Percentiles rank a stretch among this genome's conserved stretches.
Conservation (phyloP, 2,113 vertebrate genomes). For the Upupa epops region DNA sequence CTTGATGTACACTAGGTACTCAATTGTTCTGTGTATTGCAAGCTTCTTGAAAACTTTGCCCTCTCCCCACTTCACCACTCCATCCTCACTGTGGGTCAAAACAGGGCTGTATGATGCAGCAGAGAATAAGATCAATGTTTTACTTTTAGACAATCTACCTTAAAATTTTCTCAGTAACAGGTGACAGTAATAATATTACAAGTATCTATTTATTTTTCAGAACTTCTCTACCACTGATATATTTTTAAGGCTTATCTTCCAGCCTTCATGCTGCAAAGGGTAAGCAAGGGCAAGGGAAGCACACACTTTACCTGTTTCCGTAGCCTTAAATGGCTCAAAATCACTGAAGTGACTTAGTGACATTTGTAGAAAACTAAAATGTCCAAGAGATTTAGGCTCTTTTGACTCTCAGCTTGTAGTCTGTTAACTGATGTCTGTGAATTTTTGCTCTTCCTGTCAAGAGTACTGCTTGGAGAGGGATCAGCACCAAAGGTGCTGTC, state of each 20-base stretch:
- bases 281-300: neutral
- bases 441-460: neutral
- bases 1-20: neutral
- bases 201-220: neutral
- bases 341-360: neutral
- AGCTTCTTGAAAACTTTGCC: neutral
- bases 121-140: neutral
- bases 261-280: neutral
- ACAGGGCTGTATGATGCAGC: neutral
- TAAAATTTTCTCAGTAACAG: neutral
- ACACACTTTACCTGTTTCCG: rapidly evolving
- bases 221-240: neutral
- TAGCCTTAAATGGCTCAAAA: neutral
- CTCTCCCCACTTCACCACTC: rapidly evolving
- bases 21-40: neutral
- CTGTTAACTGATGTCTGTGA: neutral
- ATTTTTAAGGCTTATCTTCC: neutral
- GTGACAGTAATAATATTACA: neutral
- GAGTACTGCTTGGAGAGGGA: neutral
- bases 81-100: rapidly evolving
- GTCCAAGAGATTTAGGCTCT: neutral
- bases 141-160: neutral
- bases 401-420: neutral
- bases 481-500: neutral
- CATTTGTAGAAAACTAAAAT: neutral